Percentiles rank a stretch among this genome's conserved stretches.
phyloP scores from a whole-genome alignment of 92 coral and sea anemone species.

The Parazoanthus atlanticus region DNA sequence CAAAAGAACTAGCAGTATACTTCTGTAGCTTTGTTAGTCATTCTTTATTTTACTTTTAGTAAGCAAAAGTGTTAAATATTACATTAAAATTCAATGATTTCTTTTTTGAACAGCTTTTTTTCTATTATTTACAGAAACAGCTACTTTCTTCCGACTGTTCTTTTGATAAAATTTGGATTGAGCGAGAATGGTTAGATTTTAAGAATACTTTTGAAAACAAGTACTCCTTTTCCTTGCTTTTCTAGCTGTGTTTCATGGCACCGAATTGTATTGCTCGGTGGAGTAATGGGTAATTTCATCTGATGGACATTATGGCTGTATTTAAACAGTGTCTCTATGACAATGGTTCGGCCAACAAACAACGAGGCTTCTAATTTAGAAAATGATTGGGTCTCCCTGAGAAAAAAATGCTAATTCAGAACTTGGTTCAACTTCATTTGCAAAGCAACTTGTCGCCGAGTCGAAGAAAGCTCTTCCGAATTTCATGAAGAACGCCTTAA shows the following conservation, averaged over 20 bases:
- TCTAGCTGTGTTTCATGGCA: not conserved
- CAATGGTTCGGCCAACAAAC: not conserved
- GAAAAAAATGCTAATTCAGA: not conserved
- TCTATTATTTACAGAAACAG: not conserved
- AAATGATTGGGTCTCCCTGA: not conserved
- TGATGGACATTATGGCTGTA: not conserved
- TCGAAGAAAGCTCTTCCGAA: not conserved
- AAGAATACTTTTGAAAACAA: no score
- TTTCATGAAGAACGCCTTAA: not conserved
- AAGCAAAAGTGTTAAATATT: no score
- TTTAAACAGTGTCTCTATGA: conserved; percentile 7
- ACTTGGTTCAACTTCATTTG: not conserved
- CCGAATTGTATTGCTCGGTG: not conserved
- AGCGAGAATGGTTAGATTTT: not conserved
- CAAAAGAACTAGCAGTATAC: not conserved
- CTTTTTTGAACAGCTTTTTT: not conserved
- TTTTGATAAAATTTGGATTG: not conserved
- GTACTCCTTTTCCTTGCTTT: no score
- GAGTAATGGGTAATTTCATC: not conserved
- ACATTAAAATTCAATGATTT: no score
- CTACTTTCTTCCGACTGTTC: not conserved
- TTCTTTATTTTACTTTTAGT: no score
- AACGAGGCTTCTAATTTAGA: not conserved
- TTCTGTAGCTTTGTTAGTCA: not conserved
- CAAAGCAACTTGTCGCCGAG: not conserved